phyloP scores from a whole-genome alignment of 2,888 invertebrate species.

The Ametastegia equiseti region DNA sequence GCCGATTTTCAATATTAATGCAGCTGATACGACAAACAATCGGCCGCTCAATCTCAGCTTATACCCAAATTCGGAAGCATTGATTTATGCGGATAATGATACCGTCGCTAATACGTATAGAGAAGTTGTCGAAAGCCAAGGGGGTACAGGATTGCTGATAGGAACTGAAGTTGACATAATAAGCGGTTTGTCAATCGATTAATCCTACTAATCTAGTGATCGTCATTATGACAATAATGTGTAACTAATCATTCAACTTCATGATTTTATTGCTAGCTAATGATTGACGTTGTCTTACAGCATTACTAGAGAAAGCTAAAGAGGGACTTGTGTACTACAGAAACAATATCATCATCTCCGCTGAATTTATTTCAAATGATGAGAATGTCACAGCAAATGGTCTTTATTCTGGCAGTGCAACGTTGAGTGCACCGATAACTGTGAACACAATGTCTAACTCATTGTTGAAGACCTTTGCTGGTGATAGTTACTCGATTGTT shows the following conservation, averaged over 20 bases:
- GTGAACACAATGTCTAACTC: constrained; percentile 78
- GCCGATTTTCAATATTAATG: constrained; percentile 65
- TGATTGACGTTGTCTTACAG: constrained; percentile 70
- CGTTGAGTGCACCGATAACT: constrained; percentile 78
- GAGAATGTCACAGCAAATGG: constrained; percentile 67
- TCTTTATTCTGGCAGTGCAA: constrained; percentile 77
- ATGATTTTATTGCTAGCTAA: neutral
- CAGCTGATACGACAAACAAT: constrained; percentile 56
- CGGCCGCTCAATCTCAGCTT: constrained; percentile 70
- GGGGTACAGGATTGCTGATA: constrained; percentile 56
- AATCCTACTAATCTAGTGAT: neutral
- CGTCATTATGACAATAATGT: neutral
- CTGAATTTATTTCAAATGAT: constrained; percentile 74
- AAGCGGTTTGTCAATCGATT: constrained; percentile 55
- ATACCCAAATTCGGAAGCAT: constrained; percentile 65
- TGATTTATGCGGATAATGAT: constrained; percentile 62
- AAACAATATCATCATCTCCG: constrained; percentile 77
- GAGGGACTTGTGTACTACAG: constrained; percentile 75
- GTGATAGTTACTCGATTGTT: constrained; percentile 64
- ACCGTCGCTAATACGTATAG: constrained; percentile 59
- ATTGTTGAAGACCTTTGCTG: constrained; percentile 64
- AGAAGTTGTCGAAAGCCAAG: constrained; percentile 56
- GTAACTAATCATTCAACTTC: neutral
- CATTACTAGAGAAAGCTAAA: constrained; percentile 71
- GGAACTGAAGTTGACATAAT: constrained; percentile 52